Conservation (phyloP, 2,797 vertebrate genomes). For the Hypotaenidia philippensis region DNA sequence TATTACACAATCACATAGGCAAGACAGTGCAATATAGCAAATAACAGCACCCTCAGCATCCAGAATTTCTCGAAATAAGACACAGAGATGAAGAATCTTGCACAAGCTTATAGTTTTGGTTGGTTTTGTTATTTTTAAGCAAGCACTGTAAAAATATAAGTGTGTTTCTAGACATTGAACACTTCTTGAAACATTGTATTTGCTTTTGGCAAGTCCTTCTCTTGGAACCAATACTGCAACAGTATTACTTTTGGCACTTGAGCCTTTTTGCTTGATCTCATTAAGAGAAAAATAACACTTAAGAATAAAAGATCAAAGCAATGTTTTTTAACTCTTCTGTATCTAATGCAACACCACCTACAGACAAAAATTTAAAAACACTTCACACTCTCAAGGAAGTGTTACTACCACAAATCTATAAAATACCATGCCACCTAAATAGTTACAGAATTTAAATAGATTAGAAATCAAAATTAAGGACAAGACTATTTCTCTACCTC, state of each 20-base stretch:
- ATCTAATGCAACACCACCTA: constrained; percentile 63
- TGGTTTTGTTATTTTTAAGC: not conserved
- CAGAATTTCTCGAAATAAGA: not conserved
- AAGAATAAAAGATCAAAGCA: not conserved
- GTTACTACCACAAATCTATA: not conserved
- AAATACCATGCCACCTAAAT: not conserved
- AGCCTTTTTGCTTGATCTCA: not conserved
- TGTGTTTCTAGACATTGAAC: not conserved
- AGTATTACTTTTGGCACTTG: not conserved
- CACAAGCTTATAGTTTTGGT: not conserved
- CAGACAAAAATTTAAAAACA: constrained; percentile 48
- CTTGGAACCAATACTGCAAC: not conserved
- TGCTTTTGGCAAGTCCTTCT: not conserved
- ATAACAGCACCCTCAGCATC: not conserved
- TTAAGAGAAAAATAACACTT: not conserved
- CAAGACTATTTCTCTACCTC: not conserved
- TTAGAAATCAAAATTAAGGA: not conserved
- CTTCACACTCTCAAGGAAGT: not conserved
- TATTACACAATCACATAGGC: not conserved
- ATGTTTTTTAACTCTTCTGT: not conserved
- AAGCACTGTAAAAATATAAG: not conserved
- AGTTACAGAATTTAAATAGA: not conserved
- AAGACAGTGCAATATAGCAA: not conserved
- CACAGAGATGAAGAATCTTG: not conserved
- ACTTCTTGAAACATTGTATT: not conserved